Conservation (phyloP, 2,113 vertebrate genomes). For the Megaptera novaeangliae region DNA sequence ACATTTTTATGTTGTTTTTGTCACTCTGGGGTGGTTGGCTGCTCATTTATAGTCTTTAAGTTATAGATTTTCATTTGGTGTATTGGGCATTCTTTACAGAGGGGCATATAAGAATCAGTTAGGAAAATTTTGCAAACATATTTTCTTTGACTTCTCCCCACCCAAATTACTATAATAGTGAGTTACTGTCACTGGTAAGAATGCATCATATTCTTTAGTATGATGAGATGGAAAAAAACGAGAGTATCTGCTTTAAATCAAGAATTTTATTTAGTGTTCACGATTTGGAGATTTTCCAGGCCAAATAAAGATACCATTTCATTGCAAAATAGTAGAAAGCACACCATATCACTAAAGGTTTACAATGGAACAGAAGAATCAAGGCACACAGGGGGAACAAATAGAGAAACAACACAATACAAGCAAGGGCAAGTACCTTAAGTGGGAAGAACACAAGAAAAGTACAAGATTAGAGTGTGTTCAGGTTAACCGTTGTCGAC, state of each 20-base stretch:
- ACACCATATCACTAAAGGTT: background rate
- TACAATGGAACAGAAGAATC: background rate
- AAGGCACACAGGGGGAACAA: accelerated
- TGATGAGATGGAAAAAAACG: background rate
- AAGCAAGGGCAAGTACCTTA: background rate
- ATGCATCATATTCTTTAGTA: background rate
- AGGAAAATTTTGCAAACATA: background rate
- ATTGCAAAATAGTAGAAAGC: background rate
- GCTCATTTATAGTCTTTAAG: background rate
- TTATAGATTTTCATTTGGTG: background rate
- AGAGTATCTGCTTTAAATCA: background rate
- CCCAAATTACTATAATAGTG: background rate
- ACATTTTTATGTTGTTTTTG: background rate
- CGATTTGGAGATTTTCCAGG: background rate
- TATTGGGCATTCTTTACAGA: background rate
- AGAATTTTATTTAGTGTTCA: background rate
- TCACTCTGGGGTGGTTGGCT: background rate
- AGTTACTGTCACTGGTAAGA: background rate
- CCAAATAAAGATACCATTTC: background rate
- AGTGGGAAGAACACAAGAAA: background rate
- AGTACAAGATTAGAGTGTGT: background rate
- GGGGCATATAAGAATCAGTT: background rate
- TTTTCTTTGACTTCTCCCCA: background rate
- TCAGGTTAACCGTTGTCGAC: background rate
- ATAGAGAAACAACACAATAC: background rate